A percentile compares a stretch with the other conserved stretches of the same genome.
These are phyloP conservation scores for Saguinus midas DNA, from an alignment of 2,113 vertebrate genomes.

Conservation along the genomic window DNA sequence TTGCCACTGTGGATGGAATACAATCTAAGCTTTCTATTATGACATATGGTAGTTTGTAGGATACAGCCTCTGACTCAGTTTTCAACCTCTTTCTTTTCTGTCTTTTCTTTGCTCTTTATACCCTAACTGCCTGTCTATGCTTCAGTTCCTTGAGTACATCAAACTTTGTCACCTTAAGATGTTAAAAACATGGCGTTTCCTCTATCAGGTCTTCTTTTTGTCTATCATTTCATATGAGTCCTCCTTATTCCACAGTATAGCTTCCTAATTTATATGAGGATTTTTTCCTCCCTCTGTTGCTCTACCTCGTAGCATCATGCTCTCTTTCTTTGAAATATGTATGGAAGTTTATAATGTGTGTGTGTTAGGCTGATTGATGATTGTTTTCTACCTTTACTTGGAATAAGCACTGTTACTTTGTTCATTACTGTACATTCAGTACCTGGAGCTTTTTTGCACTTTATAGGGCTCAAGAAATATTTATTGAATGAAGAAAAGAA, in stretches of 20 bases:
- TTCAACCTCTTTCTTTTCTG: neutral
- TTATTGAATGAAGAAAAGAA: neutral
- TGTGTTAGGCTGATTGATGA: neutral
- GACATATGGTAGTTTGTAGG: neutral
- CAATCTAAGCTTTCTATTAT: neutral
- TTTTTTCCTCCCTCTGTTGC: neutral
- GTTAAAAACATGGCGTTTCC: neutral
- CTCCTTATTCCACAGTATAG: neutral
- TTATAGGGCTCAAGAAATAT: neutral
- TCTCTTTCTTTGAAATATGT: neutral
- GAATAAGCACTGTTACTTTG: neutral
- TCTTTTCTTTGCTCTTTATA: neutral
- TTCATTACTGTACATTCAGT: neutral
- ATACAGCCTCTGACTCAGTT: neutral
- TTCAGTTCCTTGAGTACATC: neutral
- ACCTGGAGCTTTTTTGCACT: neutral
- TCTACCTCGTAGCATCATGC: neutral
- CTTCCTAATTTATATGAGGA: neutral
- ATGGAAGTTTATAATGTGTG: neutral
- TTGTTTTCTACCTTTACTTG: neutral
- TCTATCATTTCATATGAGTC: neutral
- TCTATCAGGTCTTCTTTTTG: neutral
- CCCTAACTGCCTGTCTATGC: neutral
- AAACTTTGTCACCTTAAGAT: neutral
- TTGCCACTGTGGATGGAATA: neutral